Percentiles rank a stretch among this genome's conserved stretches.
These are phyloP conservation scores for Cyrtorhinus lividipennis DNA, from an alignment of 1,140 invertebrate genomes.

Conservation along the genomic window DNA sequence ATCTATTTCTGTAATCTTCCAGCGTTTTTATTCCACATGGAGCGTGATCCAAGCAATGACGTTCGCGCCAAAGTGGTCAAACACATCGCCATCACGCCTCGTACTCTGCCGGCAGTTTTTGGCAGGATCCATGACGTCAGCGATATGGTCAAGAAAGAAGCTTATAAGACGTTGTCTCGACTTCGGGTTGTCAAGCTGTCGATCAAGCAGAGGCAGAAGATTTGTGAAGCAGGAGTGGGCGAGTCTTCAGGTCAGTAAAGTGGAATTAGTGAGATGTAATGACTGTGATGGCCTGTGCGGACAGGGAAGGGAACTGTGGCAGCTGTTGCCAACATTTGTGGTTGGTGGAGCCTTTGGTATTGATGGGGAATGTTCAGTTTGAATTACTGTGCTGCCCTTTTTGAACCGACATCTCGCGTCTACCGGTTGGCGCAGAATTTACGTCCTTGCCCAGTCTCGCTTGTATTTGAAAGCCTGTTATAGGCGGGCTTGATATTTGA, in stretches of 20 bases:
- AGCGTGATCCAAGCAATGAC: slow-evolving; percentile 54
- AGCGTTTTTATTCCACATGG: slow-evolving; percentile 62
- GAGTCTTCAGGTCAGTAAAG: slow-evolving; percentile 40
- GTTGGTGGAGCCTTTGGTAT: no score
- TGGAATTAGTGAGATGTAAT: neutral
- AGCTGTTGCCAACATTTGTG: no score
- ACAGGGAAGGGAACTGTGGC: no score
- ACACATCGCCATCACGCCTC: slow-evolving; percentile 46
- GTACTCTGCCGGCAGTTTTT: slow-evolving; percentile 48
- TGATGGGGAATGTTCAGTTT: no score
- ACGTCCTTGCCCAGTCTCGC: no score
- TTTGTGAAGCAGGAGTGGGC: slow-evolving; percentile 48
- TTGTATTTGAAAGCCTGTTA: no score
- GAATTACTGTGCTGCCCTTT: no score
- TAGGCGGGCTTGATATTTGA: no score
- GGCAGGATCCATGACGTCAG: slow-evolving; percentile 57
- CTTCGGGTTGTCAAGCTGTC: slow-evolving; percentile 47
- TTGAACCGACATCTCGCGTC: no score
- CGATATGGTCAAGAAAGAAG: slow-evolving; percentile 53
- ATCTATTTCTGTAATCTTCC: slow-evolving; percentile 20
- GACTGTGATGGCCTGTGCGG: no score
- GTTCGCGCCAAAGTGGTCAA: slow-evolving; percentile 52
- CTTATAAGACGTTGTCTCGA: slow-evolving; percentile 55
- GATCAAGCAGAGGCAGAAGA: slow-evolving; percentile 47
- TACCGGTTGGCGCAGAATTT: no score